Evolutionary conservation across 2,797 vertebrate species (phyloP).

Genomic region (Varecia variegata): DNA sequence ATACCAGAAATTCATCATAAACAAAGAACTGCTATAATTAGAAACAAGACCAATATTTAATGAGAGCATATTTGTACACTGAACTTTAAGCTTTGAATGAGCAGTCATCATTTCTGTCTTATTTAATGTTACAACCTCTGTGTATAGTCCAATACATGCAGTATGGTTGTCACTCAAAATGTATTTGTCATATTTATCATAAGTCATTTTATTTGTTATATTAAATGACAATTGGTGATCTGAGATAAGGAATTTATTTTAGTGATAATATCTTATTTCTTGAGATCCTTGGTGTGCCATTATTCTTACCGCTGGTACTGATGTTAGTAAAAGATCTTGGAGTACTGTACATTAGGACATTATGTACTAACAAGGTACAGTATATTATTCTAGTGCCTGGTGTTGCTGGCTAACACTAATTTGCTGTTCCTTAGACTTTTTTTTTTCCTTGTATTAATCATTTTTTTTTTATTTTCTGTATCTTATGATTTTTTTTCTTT

Average conservation of each 20-base stretch:
- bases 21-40: background rate
- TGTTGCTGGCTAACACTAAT: background rate
- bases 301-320: background rate
- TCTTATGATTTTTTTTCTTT: too few species aligned
- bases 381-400: rapidly evolving
- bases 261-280: background rate
- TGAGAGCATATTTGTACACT: background rate
- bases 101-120: background rate
- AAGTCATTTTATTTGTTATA: background rate
- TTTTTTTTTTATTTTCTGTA: too few species aligned
- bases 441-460: too few species aligned
- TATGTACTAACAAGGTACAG: too few species aligned
- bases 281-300: background rate
- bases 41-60: background rate
- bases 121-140: background rate
- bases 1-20: background rate
- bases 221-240: background rate
- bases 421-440: background rate
- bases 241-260: background rate
- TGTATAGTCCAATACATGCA: background rate
- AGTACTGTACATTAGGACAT: background rate
- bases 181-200: background rate
- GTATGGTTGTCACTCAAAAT: background rate
- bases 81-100: background rate
- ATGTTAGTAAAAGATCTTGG: background rate